A percentile compares a stretch with the other conserved stretches of the same genome.
Conservation (phyloP, 2,888 invertebrate genomes). For the Microctonus aethiopoides region DNA sequence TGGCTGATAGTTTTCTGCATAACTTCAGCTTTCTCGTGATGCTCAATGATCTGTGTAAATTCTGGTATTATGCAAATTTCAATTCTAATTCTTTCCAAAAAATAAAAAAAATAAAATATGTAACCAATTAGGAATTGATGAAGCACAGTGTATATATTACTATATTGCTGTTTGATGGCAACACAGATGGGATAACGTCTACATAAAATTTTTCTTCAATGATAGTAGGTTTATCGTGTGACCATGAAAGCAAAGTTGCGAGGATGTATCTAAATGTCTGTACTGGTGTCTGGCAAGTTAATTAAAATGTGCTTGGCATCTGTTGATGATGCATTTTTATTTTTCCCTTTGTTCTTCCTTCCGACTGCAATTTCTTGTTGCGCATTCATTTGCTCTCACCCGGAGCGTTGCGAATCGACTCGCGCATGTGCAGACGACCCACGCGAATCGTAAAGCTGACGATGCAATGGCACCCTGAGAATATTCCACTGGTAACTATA, state of each 20-base stretch:
- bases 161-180: neutral
- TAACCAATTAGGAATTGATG: neutral
- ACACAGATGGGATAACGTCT: neutral
- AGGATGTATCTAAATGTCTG: conserved; percentile 60
- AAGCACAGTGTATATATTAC: neutral
- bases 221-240: conserved; percentile 37
- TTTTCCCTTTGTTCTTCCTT: conserved; percentile 22
- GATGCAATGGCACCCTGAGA: conserved; percentile 25
- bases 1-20: neutral
- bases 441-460: conserved; percentile 43
- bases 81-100: neutral
- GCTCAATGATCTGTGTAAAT: neutral
- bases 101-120: too few species aligned
- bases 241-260: conserved; percentile 41
- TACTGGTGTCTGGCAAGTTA: conserved; percentile 61
- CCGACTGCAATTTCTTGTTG: conserved; percentile 31
- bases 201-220: conserved; percentile 9
- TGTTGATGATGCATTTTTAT: conserved; percentile 45
- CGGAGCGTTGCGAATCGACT: conserved; percentile 20
- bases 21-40: neutral
- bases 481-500: conserved; percentile 20
- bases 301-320: conserved; percentile 66
- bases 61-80: neutral
- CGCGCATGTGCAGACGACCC: conserved; percentile 39
- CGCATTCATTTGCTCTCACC: conserved; percentile 19